Conservation (phyloP, 2,888 invertebrate genomes). For the Perizoma flavofasciatum region DNA sequence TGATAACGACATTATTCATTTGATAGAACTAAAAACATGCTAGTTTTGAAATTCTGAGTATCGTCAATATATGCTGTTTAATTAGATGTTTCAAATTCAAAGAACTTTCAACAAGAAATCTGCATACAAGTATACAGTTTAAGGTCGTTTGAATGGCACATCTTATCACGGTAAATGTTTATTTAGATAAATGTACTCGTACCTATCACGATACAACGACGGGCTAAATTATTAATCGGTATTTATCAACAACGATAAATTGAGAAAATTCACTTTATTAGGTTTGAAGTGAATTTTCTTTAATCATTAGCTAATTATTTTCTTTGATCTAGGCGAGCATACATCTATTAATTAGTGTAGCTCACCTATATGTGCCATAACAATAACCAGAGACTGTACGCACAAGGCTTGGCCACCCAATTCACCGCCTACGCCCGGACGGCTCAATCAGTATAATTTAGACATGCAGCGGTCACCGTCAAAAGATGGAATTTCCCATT, state of each 20-base stretch:
- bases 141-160: conserved; percentile 1
- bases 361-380: conserved; percentile 7
- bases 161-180: not conserved
- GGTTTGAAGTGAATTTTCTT: too few relatives aligned
- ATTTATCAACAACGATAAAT: too few relatives aligned
- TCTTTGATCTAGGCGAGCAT: too few relatives aligned
- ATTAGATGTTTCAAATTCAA: conserved; percentile 2
- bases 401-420: conserved; percentile 19
- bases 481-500: conserved; percentile 26
- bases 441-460: conserved; percentile 29
- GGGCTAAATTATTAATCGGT: too few relatives aligned
- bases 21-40: not conserved
- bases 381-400: conserved; percentile 3
- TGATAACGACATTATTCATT: too few relatives aligned
- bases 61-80: not conserved
- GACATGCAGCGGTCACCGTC: conserved; percentile 26
- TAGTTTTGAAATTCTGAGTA: not conserved
- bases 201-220: too few relatives aligned
- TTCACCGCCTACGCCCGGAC: conserved; percentile 17
- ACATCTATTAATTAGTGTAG: too few relatives aligned
- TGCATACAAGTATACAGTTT: conserved; percentile 6
- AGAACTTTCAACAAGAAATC: conserved; percentile 2
- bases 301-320: too few relatives aligned
- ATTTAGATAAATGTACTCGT: too few relatives aligned
- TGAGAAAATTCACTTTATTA: too few relatives aligned